A percentile compares a stretch with the other conserved stretches of the same genome.
These are phyloP conservation scores for Dolichopus griseipennis DNA, from an alignment of 2,888 invertebrate species.

Conservation along the genomic window DNA sequence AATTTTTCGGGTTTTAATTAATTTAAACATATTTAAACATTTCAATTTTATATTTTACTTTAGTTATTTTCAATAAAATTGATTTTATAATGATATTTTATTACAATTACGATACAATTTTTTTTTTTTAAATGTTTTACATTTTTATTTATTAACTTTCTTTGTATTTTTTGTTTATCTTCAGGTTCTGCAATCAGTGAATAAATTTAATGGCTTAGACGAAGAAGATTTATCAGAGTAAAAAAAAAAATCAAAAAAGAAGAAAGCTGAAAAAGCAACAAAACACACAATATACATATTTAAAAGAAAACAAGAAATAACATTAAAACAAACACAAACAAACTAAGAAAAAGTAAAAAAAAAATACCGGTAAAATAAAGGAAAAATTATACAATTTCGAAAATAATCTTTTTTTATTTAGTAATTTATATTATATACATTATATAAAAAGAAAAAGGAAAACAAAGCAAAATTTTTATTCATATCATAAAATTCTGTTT, in stretches of 20 bases:
- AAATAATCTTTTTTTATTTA: neutral
- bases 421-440: too few species aligned
- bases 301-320: neutral
- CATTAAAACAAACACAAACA: neutral
- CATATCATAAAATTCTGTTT: too few species aligned
- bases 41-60: too few species aligned
- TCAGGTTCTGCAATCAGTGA: slow-evolving; percentile 64
- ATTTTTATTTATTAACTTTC: slow-evolving; percentile 8
- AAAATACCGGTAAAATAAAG: neutral
- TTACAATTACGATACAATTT: too few species aligned
- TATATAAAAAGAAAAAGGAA: too few species aligned
- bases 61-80: too few species aligned
- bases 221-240: slow-evolving; percentile 45
- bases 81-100: too few species aligned
- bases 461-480: too few species aligned
- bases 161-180: slow-evolving; percentile 33
- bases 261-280: neutral
- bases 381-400: neutral
- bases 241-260: neutral
- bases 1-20: too few species aligned
- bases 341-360: neutral
- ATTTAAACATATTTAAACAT: too few species aligned
- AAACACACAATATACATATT: neutral
- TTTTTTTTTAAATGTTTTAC: too few species aligned
- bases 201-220: slow-evolving; percentile 65